These are phyloP conservation scores for Hemiscyllium ocellatum DNA, from an alignment of 2,113 vertebrate genomes.

Conservation along the genomic window DNA sequence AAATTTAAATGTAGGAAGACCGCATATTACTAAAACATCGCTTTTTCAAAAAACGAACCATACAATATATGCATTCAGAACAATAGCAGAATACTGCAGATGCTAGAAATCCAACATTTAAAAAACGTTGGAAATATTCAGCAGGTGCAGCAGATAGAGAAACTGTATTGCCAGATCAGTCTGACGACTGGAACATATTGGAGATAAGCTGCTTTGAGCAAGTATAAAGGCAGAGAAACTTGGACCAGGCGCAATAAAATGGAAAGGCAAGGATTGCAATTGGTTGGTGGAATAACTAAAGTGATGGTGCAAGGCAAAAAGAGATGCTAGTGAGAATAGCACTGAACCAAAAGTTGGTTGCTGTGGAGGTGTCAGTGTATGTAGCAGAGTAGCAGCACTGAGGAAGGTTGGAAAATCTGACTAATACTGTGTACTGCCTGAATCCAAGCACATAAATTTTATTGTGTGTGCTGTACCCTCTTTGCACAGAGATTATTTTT, in stretches of 20 bases:
- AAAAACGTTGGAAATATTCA: background rate
- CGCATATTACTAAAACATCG: background rate
- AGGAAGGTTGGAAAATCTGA: background rate
- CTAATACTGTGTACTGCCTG: background rate
- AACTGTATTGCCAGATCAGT: background rate
- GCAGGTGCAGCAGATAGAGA: background rate
- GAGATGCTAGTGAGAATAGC: background rate
- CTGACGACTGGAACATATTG: background rate
- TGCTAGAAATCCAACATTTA: background rate
- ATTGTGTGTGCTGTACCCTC: background rate
- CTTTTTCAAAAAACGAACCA: background rate
- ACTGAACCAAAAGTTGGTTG: background rate
- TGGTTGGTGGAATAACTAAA: background rate
- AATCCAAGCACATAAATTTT: background rate
- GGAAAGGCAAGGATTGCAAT: background rate
- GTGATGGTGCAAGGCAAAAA: background rate
- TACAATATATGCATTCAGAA: background rate
- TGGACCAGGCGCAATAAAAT: background rate
- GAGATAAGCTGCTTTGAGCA: background rate
- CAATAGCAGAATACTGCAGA: background rate
- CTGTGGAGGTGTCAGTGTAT: background rate
- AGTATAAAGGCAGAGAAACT: background rate
- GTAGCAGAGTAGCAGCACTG: background rate
- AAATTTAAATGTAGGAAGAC: background rate
- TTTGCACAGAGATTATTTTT: background rate